phyloP scores from a whole-genome alignment of 2,888 invertebrate species.

The Scotopteryx bipunctaria region DNA sequence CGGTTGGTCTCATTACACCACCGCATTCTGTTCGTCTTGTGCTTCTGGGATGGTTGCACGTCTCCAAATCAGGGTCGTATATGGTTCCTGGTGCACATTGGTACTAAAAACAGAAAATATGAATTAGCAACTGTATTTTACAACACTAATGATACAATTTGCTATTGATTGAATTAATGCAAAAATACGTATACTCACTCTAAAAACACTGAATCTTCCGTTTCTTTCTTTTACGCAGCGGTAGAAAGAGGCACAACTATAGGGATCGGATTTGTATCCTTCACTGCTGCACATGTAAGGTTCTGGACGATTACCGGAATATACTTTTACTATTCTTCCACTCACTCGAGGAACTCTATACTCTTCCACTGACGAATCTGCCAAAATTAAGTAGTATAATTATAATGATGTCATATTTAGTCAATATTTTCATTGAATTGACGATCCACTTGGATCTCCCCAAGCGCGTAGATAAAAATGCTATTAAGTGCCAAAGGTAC shows the following conservation, averaged over 20 bases:
- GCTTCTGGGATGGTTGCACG: conserved; percentile 88
- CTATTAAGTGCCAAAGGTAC: not conserved
- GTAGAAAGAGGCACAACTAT: conserved; percentile 89
- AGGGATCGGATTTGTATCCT: conserved; percentile 88
- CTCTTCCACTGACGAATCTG: conserved; percentile 44
- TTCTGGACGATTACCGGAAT: conserved; percentile 62
- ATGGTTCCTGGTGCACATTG: conserved; percentile 90
- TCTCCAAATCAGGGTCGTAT: conserved; percentile 86
- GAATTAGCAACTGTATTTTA: not conserved
- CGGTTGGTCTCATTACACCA: conserved; percentile 45
- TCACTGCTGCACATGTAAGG: conserved; percentile 84
- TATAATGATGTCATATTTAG: too few relatives aligned
- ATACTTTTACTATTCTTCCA: conserved; percentile 67
- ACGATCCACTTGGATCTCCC: too few relatives aligned
- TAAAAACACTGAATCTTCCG: conserved; percentile 81
- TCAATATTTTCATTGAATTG: too few relatives aligned
- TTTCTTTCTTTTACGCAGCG: conserved; percentile 87
- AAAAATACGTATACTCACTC: conserved; percentile 51
- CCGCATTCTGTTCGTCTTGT: conserved; percentile 88
- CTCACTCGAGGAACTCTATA: conserved; percentile 48
- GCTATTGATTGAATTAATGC: too few relatives aligned
- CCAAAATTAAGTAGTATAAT: conserved; percentile 18
- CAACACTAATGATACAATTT: too few relatives aligned
- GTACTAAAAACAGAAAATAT: conserved; percentile 78
- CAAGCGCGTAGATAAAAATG: too few relatives aligned